Evolutionary conservation across 2,113 vertebrate genomes (phyloP).

Genomic region (Lophochroa leadbeateri): DNA sequence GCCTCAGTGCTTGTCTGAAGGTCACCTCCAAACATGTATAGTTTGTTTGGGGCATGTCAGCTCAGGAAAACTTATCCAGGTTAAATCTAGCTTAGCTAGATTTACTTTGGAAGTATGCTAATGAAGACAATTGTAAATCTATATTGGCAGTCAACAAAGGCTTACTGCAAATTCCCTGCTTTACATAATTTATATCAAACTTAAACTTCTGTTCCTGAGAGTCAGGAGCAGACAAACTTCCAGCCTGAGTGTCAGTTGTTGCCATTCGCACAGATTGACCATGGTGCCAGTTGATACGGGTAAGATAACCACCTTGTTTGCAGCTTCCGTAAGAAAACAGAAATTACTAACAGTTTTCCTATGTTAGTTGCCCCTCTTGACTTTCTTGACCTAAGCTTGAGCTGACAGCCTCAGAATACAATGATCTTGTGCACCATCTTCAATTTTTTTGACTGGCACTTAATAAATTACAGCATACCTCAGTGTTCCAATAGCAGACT

Average conservation of each 20-base stretch:
- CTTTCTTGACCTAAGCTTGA: not conserved
- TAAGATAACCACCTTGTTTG: not conserved
- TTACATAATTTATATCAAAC: not conserved
- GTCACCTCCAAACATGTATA: not conserved
- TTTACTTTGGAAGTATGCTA: not conserved
- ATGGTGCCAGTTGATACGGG: not conserved
- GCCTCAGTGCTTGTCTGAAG: not conserved
- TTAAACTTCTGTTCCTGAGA: not conserved
- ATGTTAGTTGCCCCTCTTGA: not conserved
- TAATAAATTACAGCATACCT: conserved; percentile 3
- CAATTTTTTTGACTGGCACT: not conserved
- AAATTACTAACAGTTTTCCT: not conserved
- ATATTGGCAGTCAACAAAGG: not conserved
- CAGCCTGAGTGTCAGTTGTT: not conserved
- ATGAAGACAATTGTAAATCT: not conserved
- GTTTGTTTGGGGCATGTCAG: not conserved
- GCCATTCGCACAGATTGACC: not conserved
- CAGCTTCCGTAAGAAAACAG: not conserved
- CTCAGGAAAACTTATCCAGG: not conserved
- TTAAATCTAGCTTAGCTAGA: not conserved
- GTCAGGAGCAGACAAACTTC: not conserved
- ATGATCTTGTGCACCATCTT: not conserved
- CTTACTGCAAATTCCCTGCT: not conserved
- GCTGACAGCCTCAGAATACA: not conserved
- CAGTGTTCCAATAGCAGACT: not conserved